Percentiles rank a stretch among this genome's conserved stretches.
phyloP scores from a whole-genome alignment of 2,113 vertebrate species.

The Catagonus wagneri region DNA sequence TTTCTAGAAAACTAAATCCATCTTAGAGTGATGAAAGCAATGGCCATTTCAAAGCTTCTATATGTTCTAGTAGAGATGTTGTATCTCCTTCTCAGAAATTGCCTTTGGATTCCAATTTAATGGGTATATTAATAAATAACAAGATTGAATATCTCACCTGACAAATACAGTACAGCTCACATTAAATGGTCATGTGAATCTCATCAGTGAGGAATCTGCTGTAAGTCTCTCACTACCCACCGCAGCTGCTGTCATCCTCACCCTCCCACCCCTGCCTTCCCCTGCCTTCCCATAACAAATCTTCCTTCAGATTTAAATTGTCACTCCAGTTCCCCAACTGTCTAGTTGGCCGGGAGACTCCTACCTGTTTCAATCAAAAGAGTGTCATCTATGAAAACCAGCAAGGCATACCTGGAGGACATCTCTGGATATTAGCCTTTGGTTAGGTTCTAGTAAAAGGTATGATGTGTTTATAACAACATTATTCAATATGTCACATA shows the following conservation, averaged over 20 bases:
- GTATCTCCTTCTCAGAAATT: constrained; percentile 80
- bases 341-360: constrained; percentile 85
- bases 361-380: constrained; percentile 82
- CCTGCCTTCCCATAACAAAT: constrained; percentile 77
- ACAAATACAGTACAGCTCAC: constrained; percentile 78
- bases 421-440: constrained; percentile 70
- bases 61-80: constrained; percentile 39
- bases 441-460: neutral
- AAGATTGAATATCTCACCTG: constrained; percentile 87
- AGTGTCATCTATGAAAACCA: constrained; percentile 83
- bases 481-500: constrained; percentile 74
- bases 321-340: constrained; percentile 88
- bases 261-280: constrained; percentile 54
- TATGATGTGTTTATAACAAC: neutral
- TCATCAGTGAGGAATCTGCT: constrained; percentile 77
- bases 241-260: constrained; percentile 55
- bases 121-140: constrained; percentile 86
- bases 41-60: neutral
- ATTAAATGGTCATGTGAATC: constrained; percentile 69
- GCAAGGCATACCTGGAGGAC: constrained; percentile 77
- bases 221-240: neutral
- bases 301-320: constrained; percentile 82
- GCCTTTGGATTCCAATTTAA: constrained; percentile 84
- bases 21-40: constrained; percentile 61
- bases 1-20: constrained; percentile 82